These are phyloP conservation scores for Formica selysi DNA, from an alignment of 1,140 invertebrate genomes.

Conservation along the genomic window DNA sequence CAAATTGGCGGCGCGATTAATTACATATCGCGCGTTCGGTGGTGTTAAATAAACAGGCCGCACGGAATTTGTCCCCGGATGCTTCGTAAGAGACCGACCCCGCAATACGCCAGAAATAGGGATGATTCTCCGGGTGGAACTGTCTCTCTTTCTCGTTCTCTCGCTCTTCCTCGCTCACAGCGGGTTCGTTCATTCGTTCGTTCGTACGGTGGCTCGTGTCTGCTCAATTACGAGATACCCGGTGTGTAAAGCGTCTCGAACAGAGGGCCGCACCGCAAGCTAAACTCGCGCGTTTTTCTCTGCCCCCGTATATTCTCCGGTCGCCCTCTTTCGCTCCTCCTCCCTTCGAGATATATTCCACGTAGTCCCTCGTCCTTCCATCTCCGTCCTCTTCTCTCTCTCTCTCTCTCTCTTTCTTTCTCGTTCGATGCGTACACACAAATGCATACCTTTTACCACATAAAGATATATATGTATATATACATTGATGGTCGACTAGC, in stretches of 20 bases:
- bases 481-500: conserved; percentile 4
- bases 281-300: conserved; percentile 62
- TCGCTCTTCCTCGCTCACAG: background rate
- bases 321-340: background rate
- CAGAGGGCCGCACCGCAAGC: conserved; percentile 31
- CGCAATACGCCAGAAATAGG: conserved; percentile 65
- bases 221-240: conserved; percentile 70
- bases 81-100: conserved; percentile 43
- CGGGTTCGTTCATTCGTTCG: background rate
- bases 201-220: conserved; percentile 66
- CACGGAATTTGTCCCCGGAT: conserved; percentile 24
- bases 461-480: background rate
- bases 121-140: conserved; percentile 51
- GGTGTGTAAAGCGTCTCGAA: conserved; percentile 60
- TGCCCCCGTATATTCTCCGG: conserved; percentile 35
- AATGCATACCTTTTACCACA: background rate
- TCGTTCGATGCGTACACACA: conserved; percentile 15
- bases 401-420: background rate
- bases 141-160: background rate
- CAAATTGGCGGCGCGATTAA: too few species aligned
- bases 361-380: background rate
- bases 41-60: conserved; percentile 2
- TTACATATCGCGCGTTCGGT: background rate
- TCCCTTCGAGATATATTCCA: background rate
- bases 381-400: background rate